A percentile compares a stretch with the other conserved stretches of the same genome.
These are phyloP conservation scores for Plumapathes pennacea DNA, from an alignment of 92 coral and sea anemone genomes.

Conservation along the genomic window DNA sequence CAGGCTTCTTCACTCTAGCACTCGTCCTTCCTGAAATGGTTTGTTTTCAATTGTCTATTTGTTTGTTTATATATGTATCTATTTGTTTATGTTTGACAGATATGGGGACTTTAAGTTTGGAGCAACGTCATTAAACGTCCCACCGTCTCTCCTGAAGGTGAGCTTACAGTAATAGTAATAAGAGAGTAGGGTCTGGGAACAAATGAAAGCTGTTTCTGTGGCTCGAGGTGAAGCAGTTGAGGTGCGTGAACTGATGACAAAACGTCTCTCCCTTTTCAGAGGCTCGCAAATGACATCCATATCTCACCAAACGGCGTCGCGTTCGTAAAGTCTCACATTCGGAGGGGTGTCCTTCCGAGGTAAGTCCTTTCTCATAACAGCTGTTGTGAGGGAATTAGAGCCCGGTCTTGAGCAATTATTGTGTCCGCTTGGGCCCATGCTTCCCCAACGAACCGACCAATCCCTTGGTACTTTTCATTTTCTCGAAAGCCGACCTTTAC, in stretches of 20 bases:
- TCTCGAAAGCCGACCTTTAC: too few relatives aligned
- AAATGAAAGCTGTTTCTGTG: too few relatives aligned
- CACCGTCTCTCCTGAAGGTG: slow-evolving; percentile 82
- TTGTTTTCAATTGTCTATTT: too few relatives aligned
- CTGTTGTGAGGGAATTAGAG: too few relatives aligned
- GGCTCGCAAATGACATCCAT: slow-evolving; percentile 81
- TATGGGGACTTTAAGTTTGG: slow-evolving; percentile 91
- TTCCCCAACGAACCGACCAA: too few relatives aligned
- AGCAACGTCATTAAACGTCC: slow-evolving; percentile 80
- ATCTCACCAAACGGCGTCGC: slow-evolving; percentile 93
- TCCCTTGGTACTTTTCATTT: too few relatives aligned
- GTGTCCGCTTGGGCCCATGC: too few relatives aligned
- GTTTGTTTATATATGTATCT: neutral
- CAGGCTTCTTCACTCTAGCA: neutral
- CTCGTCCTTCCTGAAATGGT: neutral
- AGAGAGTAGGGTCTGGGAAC: too few relatives aligned
- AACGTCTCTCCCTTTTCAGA: slow-evolving; percentile 24
- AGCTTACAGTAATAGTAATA: too few relatives aligned
- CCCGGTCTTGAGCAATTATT: too few relatives aligned
- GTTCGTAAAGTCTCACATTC: slow-evolving; percentile 70
- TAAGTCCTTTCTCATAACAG: slow-evolving; percentile 15
- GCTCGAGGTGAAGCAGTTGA: too few relatives aligned
- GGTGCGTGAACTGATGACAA: neutral
- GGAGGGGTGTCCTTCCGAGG: slow-evolving; percentile 88
- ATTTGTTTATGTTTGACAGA: slow-evolving; percentile 32